A percentile compares a stretch with the other conserved stretches of the same genome.
Evolutionary conservation across 2,797 vertebrate species (phyloP).

Genomic region (Geotrypetes seraphini): DNA sequence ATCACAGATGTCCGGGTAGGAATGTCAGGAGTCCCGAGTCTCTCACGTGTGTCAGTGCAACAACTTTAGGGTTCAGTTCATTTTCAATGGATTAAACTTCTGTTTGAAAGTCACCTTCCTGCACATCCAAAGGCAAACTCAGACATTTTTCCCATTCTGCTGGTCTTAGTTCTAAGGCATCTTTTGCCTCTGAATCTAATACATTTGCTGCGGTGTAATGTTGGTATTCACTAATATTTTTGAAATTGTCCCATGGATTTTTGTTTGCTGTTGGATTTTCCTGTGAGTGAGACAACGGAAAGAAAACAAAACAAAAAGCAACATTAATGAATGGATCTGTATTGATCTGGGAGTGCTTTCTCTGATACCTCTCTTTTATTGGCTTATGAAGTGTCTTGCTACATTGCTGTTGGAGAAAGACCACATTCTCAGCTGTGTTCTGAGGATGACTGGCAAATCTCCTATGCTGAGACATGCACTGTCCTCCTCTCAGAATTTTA

Average conservation of each 20-base stretch:
- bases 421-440: no score
- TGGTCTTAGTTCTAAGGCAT: conserved; percentile 93
- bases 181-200: conserved; percentile 90
- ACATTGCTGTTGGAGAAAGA: no score
- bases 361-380: no score
- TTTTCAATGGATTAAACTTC: conserved; percentile 73
- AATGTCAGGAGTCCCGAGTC: conserved; percentile 83
- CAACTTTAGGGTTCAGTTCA: conserved; percentile 38
- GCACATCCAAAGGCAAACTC: conserved; percentile 94
- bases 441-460: no score
- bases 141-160: conserved; percentile 98
- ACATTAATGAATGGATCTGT: no score
- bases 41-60: conserved; percentile 83
- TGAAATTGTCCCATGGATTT: conserved; percentile 97
- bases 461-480: no score
- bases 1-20: conserved; percentile 74
- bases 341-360: no score
- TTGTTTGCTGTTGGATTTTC: conserved; percentile 89
- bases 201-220: conserved; percentile 98
- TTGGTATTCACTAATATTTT: conserved; percentile 93
- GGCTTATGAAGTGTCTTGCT: no score
- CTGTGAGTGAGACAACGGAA: conserved; percentile 58
- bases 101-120: conserved; percentile 98
- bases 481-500: no score
- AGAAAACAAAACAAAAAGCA: conserved; percentile 19